phyloP scores from a whole-genome alignment of 2,113 vertebrate genomes.

The Merops nubicus region DNA sequence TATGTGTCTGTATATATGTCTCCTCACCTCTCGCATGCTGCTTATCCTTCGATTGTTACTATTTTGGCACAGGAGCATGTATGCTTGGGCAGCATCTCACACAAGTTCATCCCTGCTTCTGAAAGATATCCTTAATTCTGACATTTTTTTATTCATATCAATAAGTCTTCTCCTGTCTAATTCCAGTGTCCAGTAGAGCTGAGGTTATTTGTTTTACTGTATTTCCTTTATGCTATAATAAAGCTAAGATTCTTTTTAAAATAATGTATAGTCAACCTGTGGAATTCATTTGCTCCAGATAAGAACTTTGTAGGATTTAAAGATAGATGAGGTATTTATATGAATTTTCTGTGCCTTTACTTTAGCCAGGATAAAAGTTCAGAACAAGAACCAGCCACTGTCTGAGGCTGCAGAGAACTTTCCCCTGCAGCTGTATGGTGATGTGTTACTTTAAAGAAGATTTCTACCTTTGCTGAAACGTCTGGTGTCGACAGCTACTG shows the following conservation, averaged over 20 bases:
- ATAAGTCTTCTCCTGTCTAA: not conserved
- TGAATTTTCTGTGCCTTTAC: not conserved
- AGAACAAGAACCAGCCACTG: not conserved
- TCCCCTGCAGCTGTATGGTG: not conserved
- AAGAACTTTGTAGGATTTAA: not conserved
- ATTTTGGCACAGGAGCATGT: not conserved
- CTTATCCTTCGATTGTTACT: not conserved
- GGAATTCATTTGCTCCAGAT: not conserved
- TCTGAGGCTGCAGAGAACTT: not conserved
- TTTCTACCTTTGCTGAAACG: not conserved
- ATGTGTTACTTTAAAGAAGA: not conserved
- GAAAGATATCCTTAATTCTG: not conserved
- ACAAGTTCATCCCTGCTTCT: not conserved
- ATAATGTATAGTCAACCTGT: not conserved
- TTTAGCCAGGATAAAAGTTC: not conserved
- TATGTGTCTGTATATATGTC: not conserved
- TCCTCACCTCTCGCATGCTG: not conserved
- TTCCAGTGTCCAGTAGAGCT: not conserved
- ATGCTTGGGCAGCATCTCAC: not conserved
- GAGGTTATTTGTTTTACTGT: not conserved
- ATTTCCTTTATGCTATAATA: not conserved
- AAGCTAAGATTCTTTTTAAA: not conserved
- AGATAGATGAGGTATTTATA: not conserved
- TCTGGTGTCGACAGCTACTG: not conserved
- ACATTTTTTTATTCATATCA: not conserved